These are phyloP conservation scores for Micromussa lordhowensis DNA, from an alignment of 92 coral and sea anemone species.

Conservation along the genomic window DNA sequence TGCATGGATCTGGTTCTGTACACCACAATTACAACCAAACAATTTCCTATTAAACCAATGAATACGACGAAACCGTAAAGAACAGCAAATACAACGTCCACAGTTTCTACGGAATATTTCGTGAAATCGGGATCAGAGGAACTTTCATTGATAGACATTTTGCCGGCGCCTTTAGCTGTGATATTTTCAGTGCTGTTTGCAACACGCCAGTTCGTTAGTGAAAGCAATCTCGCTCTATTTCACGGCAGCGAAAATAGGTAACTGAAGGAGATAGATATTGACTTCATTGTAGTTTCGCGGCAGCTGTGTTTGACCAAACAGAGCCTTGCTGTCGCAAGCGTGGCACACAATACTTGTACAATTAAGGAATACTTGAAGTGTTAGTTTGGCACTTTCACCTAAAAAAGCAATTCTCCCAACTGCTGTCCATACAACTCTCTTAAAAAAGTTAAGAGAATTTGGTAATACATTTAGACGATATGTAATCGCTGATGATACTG, in stretches of 20 bases:
- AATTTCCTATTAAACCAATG: conserved; percentile 65
- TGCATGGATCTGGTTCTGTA: conserved; percentile 69
- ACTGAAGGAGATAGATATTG: background rate
- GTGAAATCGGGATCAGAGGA: conserved; percentile 37
- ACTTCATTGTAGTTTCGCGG: background rate
- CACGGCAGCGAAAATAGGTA: background rate
- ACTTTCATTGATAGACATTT: conserved; percentile 30
- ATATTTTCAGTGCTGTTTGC: background rate
- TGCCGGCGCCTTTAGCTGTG: background rate
- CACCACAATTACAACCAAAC: conserved; percentile 65
- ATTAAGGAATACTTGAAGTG: conserved; percentile 12
- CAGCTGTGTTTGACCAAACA: conserved; percentile 32
- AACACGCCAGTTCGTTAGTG: background rate
- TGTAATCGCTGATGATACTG: background rate
- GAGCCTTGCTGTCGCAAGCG: background rate
- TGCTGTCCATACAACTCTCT: background rate
- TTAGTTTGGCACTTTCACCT: background rate
- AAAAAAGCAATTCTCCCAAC: background rate
- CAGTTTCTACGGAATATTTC: conserved; percentile 45
- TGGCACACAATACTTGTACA: background rate
- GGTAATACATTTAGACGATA: background rate
- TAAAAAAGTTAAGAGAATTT: background rate
- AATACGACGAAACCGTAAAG: conserved; percentile 48
- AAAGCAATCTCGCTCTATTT: background rate
- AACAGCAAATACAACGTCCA: conserved; percentile 60